Base-by-base conservation (phyloP, 2,113 vertebrate genomes). In the Alosa alosa region DNA sequence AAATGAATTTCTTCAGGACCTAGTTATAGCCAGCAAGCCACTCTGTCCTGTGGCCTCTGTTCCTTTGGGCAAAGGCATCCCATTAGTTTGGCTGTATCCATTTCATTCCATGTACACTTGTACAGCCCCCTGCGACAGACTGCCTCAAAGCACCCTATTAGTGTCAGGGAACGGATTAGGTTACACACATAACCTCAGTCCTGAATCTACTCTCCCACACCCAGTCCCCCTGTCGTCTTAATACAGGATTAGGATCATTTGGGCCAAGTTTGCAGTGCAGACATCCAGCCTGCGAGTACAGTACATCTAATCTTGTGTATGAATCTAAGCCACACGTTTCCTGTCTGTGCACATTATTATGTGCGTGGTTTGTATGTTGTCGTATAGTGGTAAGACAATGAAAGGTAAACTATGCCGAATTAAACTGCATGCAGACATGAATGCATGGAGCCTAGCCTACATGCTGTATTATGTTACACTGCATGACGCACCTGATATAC, bases 71-170 rank as follows among this genome's bases (percentile, higher is more conserved):
- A 60, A 52, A 60, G 55, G 55, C 20, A 60, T 60, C 4, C 55
- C 55, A 60, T 60, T 60, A 60, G 55, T 60, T 18, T 60, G 55
- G 55, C 55, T 60, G 20, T 78, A 78, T 78, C 72, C 72, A 78
- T 78, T 78, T 78, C 36, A 78, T 78, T 78, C 72, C 22, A 68
- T 78, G 72, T 78, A 11, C 72, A 17, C 25, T 39, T 78, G 72
- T 41, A 78, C 11, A 39, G 31, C 72, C 72, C 31, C 72, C 72
- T 78, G 72, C 13, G 72, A 78, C 13, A 39, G 72, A 36, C 72
- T 78, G 31, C 11, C 72, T 78, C 72, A 78, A 39, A 39, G 72
- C 72, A 18, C 72, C 72, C 36, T 39, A 68, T 68, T 68, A 68
- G 64, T 68, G 72, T 39, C 72, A 78, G 72, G 31, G 25, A 78